Evolutionary conservation across 1,140 invertebrate species (phyloP).

Genomic region (Atta texana): DNA sequence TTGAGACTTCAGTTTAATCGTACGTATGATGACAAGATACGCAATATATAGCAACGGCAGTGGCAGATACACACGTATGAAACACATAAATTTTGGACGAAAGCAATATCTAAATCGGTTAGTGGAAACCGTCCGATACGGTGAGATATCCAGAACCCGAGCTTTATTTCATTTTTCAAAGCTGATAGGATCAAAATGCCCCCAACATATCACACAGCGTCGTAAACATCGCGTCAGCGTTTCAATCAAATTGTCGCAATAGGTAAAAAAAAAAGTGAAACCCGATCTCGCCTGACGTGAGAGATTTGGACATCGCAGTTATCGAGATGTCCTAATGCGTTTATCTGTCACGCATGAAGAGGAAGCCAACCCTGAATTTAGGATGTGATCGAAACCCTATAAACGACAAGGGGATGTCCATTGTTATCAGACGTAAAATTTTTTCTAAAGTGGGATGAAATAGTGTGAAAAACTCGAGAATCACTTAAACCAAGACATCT

Average conservation of each 20-base stretch:
- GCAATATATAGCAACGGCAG: slow-evolving; percentile 28
- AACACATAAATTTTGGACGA: slow-evolving; percentile 58
- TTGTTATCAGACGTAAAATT: slow-evolving; percentile 36
- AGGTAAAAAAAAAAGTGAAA: slow-evolving; percentile 57
- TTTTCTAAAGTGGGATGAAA: slow-evolving; percentile 43
- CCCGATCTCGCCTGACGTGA: slow-evolving; percentile 24
- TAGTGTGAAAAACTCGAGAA: slow-evolving; percentile 61
- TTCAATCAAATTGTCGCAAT: slow-evolving; percentile 62
- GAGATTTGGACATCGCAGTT: slow-evolving; percentile 39
- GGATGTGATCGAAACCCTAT: slow-evolving; percentile 38
- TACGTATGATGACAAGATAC: slow-evolving; percentile 43
- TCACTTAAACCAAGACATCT: slow-evolving; percentile 46
- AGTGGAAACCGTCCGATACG: slow-evolving; percentile 57
- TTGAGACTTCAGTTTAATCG: slow-evolving; percentile 17
- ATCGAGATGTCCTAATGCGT: slow-evolving; percentile 66
- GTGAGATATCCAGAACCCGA: slow-evolving; percentile 35
- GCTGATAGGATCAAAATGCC: slow-evolving; percentile 55
- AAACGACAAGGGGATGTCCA: slow-evolving; percentile 53
- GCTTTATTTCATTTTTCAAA: slow-evolving; percentile 64
- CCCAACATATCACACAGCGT: slow-evolving; percentile 48
- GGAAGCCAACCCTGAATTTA: slow-evolving; percentile 41
- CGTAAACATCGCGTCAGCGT: slow-evolving; percentile 61
- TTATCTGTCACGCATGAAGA: slow-evolving; percentile 55
- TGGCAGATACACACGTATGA: slow-evolving; percentile 52
- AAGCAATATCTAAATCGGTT: slow-evolving; percentile 63